Evolutionary conservation across 2,113 vertebrate species (phyloP), one percentile per base, ranked within the genome.

Genomic region (Boleophthalmus pectinirostris): DNA sequence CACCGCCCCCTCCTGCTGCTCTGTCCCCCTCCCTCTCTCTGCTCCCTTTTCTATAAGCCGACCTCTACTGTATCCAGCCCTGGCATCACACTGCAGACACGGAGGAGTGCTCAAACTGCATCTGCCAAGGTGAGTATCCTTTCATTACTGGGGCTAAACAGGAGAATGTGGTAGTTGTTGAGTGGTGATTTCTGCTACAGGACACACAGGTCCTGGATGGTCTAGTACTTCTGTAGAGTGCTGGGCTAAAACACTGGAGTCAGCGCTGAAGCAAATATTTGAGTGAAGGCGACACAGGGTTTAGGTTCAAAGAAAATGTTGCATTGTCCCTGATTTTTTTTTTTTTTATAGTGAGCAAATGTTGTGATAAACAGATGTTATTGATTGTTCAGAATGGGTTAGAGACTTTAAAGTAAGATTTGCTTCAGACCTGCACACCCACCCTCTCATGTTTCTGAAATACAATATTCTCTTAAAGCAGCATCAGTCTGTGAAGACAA

Each of bases 31-130:
- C 84, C 53, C 87, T 72, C 67, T 33, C 84, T 77, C 51, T 61
- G 65, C 69, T 85, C 70, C 77, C 29, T 56, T 80, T 88, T 82
- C 88, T 78, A 72, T 73, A 79, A 87, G 74, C 87, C 90, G 83
- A 90, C 90, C 89, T 92, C 88, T 89, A 91, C 86, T 91, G 86
- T 90, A 87, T 91, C 89, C 87, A 86, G 82, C 83, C 81, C 81
- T 82, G 83, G 84, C 88, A 90, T 88, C 85, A 78, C 88, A 88
- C 88, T 86, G 85, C 88, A 88, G 85, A 81, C 85, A 75, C 80
- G 72, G 82, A 89, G 83, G 78, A 74, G 75, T 75, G 82, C 85
- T 88, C 84, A 83, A 90, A 87, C 84, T 87, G 88, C 88, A 90
- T 81, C 88, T 83, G 77, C 85, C 79, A 80, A 91, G 90, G 90